Base-by-base conservation (phyloP, 2,797 vertebrate species). In the Lerista edwardsae region DNA sequence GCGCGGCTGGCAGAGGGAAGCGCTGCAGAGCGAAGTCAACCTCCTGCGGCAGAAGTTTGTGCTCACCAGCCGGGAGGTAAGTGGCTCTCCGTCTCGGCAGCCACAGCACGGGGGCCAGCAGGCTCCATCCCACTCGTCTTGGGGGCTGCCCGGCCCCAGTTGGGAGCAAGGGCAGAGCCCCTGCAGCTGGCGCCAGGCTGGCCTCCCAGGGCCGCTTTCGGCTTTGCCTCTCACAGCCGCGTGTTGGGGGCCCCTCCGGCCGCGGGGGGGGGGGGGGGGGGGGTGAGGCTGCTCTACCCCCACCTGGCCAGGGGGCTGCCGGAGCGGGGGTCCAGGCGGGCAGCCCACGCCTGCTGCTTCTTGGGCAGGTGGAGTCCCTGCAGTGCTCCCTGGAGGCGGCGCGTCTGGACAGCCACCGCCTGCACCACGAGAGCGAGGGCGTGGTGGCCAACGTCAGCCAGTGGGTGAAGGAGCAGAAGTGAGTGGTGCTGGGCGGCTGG, bases 381-480 rank as follows among this genome's bases (percentile, higher is more conserved):
- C 84, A 65, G 68, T 84, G 84, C 69, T 94, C 95, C 7, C 85
- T 91, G 12, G 12, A 79, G 9, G 79, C 82, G 2, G 91, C 90
- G 1, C 71, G 82, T 10, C 91, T 93, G 19, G 93, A 96, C 47
- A 85, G 91, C 86, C 92, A 91, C 61, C 82, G 82, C 47, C 84
- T 94, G 44, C 89, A 89, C 67, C 90, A 67, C 47, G 96, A 97
- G 47, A 97, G 93, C 1, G 93, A 96, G 34, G 87, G 96, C 90
- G 94, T 97, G 64, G 95, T 96, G 81, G 94, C 87, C 89, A 95
- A 94, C 80, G 91, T 97, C 87, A 96, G 95, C 85, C 95, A 97
- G 14, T 94, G 91, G 90, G 91, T 95, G 68, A 94, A 94, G 67
- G 92, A 97, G 90, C 95, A 95, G 88, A 97, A 94, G 96, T 96